Conservation (phyloP, 1,140 invertebrate genomes). For the Philotrypesis tridentata region DNA sequence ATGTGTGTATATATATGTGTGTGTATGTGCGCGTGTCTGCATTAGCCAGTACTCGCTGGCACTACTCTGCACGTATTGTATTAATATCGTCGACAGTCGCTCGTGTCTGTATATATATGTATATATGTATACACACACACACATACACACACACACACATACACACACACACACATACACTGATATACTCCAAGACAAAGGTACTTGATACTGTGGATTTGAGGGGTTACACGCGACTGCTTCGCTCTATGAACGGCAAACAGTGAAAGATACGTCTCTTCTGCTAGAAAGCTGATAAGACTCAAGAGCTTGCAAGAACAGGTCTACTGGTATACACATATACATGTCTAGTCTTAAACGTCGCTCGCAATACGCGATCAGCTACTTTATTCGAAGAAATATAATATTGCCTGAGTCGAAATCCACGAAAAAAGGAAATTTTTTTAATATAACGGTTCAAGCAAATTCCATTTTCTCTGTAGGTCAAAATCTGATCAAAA, state of each 20-base stretch:
- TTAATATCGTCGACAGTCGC: slow-evolving; percentile 1
- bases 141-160: too few relatives aligned
- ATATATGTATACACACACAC: not conserved
- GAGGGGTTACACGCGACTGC: not conserved
- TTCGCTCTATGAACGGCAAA: not conserved
- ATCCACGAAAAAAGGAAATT: too few relatives aligned
- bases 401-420: too few relatives aligned
- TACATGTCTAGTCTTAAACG: not conserved
- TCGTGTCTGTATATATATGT: not conserved
- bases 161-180: too few relatives aligned
- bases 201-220: not conserved
- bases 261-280: not conserved
- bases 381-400: too few relatives aligned
- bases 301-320: not conserved
- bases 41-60: too few relatives aligned
- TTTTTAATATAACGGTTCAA: too few relatives aligned
- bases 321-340: not conserved
- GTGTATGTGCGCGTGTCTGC: not conserved
- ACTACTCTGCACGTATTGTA: slow-evolving; percentile 8
- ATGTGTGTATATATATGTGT: too few relatives aligned
- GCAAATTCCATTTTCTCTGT: too few relatives aligned
- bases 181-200: too few relatives aligned
- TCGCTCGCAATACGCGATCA: not conserved
- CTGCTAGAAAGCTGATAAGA: slow-evolving; percentile 3
- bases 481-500: too few relatives aligned